These are phyloP conservation scores for Drosophila aff. DNA, from an alignment of 1,140 invertebrate genomes.

Conservation along the genomic window DNA sequence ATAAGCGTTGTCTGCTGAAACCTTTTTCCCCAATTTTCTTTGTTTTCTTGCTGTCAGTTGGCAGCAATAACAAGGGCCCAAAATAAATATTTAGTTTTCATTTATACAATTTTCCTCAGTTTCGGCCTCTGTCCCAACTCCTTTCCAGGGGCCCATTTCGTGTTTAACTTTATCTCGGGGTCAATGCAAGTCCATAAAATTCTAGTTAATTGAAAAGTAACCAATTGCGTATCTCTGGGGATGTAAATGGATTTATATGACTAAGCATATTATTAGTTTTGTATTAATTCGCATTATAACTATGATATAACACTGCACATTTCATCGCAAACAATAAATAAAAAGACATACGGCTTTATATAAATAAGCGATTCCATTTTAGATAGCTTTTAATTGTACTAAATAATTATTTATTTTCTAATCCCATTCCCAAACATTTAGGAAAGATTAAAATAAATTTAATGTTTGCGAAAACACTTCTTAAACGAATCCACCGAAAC, in stretches of 20 bases:
- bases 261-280: background rate
- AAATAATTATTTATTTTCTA: background rate
- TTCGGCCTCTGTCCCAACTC: background rate
- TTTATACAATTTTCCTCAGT: conserved; percentile 69
- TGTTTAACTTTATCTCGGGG: conserved; percentile 64
- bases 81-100: conserved; percentile 83
- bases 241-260: background rate
- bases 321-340: background rate
- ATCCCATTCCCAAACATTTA: background rate
- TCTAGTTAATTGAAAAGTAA: conserved; percentile 66
- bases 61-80: conserved; percentile 69
- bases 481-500: background rate
- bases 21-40: conserved; percentile 57
- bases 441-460: background rate
- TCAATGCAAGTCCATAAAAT: conserved; percentile 48
- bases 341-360: no score
- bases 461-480: background rate
- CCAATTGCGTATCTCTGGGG: conserved; percentile 1
- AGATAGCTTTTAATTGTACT: background rate
- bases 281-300: background rate
- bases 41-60: conserved; percentile 54
- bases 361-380: no score
- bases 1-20: conserved; percentile 50
- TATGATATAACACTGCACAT: background rate
- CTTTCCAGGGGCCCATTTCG: conserved; percentile 42